Base-by-base conservation (phyloP, 1,140 invertebrate genomes). In the Yoshiicerus persimilis region DNA sequence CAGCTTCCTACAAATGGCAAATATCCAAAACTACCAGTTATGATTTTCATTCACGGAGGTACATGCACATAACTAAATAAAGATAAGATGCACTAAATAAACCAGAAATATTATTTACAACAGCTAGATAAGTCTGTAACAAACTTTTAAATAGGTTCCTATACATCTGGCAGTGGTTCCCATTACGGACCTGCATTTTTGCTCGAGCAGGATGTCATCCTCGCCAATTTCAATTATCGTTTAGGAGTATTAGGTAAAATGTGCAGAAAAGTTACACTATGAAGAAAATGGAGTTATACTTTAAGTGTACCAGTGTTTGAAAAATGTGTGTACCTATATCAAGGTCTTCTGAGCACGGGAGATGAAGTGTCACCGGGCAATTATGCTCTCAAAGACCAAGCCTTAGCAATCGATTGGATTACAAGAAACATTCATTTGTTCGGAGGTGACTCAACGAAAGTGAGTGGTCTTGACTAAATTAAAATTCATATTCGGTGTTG, bases 371-470 rank as follows among this genome's bases (percentile, higher is more conserved):
- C 20, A 41, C 87, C 88, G 23, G 90, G 90, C 64, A 90, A 84
- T 47, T 41, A 84, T 38, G 56, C 34, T 25, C 20, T 88, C 9
- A 56, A 92, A 90, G 93, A 94, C 87, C 93, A 93, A 89, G 87
- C 92, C 1, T 84, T 92, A 56, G 93, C 92, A 0, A 88, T 94
- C 27, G 90, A 93, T 88, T 94, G 93, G 92, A 90, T 94, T 36
- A 91, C 92, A 87, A 91, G 92, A 30, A 93, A 93, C 77, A 93
- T 94, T 32, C 62, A 86, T 20, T 27, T 47, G 47, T 94, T 94
- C 90, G 91, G 92, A 77, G 93, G 93, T 3, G 91, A 93, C 89
- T 2, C 41, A 6, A 38, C 20, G 0, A 64, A 25, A 86, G 36
- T 86, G n/a, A 5, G n/a, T 41, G 4, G n/a, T n/a, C n/a, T n/a